phyloP scores from a whole-genome alignment of 2,113 vertebrate species.

The Empidonax alnorum region DNA sequence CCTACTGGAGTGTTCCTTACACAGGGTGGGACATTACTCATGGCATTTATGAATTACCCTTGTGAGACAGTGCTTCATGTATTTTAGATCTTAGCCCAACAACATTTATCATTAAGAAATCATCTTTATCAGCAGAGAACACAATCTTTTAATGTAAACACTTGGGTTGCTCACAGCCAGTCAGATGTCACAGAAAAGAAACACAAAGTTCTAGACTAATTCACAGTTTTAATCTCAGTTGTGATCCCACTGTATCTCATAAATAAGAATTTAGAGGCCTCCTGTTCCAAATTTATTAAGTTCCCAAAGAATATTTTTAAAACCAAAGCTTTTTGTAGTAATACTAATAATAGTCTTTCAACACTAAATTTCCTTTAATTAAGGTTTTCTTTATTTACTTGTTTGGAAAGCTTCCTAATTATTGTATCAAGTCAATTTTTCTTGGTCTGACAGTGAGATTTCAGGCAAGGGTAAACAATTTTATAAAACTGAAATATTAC shows the following conservation, averaged over 20 bases:
- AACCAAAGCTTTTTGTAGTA: neutral
- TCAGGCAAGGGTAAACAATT: neutral
- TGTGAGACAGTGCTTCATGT: neutral
- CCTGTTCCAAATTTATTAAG: neutral
- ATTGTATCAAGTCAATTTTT: neutral
- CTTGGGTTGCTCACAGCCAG: neutral
- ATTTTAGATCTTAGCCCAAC: neutral
- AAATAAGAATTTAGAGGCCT: neutral
- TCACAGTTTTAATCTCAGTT: neutral
- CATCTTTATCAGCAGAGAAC: neutral
- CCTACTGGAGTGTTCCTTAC: neutral
- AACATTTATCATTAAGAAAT: neutral
- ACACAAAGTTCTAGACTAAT: neutral
- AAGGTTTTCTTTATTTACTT: neutral
- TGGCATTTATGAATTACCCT: neutral
- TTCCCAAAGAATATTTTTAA: neutral
- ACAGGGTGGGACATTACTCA: neutral
- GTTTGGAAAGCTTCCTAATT: neutral
- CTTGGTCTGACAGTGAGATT: neutral
- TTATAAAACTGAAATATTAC: neutral
- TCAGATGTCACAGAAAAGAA: neutral
- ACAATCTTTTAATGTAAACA: neutral
- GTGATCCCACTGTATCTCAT: neutral
- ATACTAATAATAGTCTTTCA: neutral
- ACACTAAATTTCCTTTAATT: neutral